Evolutionary conservation across 2,113 vertebrate species (phyloP).

Genomic region (Alces alces): DNA sequence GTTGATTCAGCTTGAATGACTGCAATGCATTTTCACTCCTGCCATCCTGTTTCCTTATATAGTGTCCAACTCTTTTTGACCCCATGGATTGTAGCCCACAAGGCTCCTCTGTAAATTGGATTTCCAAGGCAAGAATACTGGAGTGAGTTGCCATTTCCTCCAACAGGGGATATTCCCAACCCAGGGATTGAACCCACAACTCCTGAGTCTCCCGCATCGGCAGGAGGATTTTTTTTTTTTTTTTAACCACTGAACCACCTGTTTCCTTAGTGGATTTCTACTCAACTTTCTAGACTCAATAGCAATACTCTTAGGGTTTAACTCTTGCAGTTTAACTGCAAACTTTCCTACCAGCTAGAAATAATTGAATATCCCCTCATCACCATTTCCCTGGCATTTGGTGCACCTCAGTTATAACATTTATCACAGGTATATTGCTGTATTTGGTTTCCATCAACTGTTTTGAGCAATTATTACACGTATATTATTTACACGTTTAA

Average conservation of each 20-base stretch:
- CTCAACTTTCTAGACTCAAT: neutral
- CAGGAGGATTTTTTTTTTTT: neutral
- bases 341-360: neutral
- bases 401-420: neutral
- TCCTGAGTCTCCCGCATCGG: neutral
- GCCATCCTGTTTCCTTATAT: neutral
- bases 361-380: neutral
- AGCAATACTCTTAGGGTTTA: neutral
- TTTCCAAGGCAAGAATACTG: neutral
- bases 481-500: neutral
- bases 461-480: neutral
- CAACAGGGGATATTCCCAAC: neutral
- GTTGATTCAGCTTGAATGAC: neutral
- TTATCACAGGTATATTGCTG: neutral
- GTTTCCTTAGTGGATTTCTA: neutral
- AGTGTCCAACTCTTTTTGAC: neutral
- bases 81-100: neutral
- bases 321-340: neutral
- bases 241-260: neutral
- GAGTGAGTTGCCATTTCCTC: neutral
- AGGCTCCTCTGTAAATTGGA: neutral
- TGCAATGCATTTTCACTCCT: neutral
- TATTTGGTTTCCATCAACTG: neutral
- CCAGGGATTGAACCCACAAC: neutral
- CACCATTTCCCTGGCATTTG: neutral